Base-by-base conservation (phyloP, 2,113 vertebrate species). In the Tupaia tana region DNA sequence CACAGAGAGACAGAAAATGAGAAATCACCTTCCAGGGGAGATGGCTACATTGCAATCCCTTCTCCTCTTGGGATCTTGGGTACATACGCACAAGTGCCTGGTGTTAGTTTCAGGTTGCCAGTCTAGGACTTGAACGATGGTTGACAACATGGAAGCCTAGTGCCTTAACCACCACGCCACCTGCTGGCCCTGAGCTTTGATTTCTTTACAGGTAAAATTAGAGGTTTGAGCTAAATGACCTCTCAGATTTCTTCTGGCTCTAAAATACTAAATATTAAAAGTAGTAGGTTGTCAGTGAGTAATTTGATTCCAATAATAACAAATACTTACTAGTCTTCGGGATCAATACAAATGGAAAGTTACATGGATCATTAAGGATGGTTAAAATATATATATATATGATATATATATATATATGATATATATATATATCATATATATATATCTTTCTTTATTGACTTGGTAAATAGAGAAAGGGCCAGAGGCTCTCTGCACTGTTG, bases 121-220 rank as follows among this genome's bases (percentile, higher is more conserved):
- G 43, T 43, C 43, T 43, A 43, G 43, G 43, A 43, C 43, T 43
- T 43, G 43, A 43, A 43, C 43, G 43, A 43, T 43, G 43, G 43
- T 43, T 43, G 43, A 43, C 43, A 43, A 43, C 43, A 6, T 43
- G 43, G 43, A 43, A 43, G 43, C 43, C 43, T 6, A 43, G 43
- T 43, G 43, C 43, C 43, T 43, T 43, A 43, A 43, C 43, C 6
- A 43, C 3, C 43, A 43, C 43, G 6, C 43, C 6, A 43, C 3
- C 43, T 43, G 43, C 43, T 43, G 43, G 43, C 43, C 43, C 43
- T 43, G 56, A 67, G 58, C 4, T 43, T 79, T 94, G 64, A 78
- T 71, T 66, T 96, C 14, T 83, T 90, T 90, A 64, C 20, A 75
- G 61, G 52, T 31, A 29, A 70, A 75, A 77, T 82, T 69, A 81